Percentiles rank a stretch among this genome's conserved stretches.
These are phyloP conservation scores for Stigmatopora argus DNA, from an alignment of 2,113 vertebrate genomes.

Conservation along the genomic window DNA sequence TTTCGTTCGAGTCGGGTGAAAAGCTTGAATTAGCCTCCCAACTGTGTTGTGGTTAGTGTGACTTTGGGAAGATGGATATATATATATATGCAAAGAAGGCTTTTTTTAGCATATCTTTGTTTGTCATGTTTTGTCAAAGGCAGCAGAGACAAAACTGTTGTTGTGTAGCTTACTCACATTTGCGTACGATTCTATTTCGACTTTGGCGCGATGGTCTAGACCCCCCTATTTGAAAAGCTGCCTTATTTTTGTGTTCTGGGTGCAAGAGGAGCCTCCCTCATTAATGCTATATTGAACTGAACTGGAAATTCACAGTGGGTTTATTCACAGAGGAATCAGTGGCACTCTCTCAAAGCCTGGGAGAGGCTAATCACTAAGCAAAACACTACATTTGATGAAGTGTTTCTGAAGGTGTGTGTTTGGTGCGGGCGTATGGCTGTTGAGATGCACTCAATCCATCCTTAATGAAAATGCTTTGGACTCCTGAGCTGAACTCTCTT, in stretches of 20 bases:
- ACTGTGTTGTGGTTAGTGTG: slow-evolving; percentile 51
- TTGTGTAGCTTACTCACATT: slow-evolving; percentile 16
- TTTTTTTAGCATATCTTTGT: slow-evolving; percentile 48
- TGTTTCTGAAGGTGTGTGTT: slow-evolving; percentile 88
- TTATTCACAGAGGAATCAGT: slow-evolving; percentile 72
- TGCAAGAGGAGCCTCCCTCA: slow-evolving; percentile 73
- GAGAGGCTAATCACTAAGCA: slow-evolving; percentile 99
- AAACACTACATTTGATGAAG: slow-evolving; percentile 99
- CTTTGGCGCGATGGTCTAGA: slow-evolving; percentile 7
- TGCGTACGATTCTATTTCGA: slow-evolving; percentile 27
- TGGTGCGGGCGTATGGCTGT: slow-evolving; percentile 38
- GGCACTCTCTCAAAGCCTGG: slow-evolving; percentile 84
- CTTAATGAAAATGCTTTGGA: slow-evolving; percentile 98
- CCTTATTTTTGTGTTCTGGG: slow-evolving; percentile 63
- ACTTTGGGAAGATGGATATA: slow-evolving; percentile 44
- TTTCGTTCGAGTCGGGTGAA: slow-evolving; percentile 45
- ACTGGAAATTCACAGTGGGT: slow-evolving; percentile 64
- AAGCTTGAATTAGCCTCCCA: slow-evolving; percentile 56
- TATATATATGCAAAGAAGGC: slow-evolving; percentile 49
- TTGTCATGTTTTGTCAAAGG: slow-evolving; percentile 54
- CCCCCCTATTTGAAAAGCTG: slow-evolving; percentile 32
- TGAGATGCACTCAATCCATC: slow-evolving; percentile 93
- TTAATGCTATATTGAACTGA: slow-evolving; percentile 93
- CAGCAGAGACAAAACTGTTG: slow-evolving; percentile 39
- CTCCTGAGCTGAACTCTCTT: slow-evolving; percentile 79